Conservation (phyloP, 2,888 invertebrate genomes). For the Cacoxenus indagator region DNA sequence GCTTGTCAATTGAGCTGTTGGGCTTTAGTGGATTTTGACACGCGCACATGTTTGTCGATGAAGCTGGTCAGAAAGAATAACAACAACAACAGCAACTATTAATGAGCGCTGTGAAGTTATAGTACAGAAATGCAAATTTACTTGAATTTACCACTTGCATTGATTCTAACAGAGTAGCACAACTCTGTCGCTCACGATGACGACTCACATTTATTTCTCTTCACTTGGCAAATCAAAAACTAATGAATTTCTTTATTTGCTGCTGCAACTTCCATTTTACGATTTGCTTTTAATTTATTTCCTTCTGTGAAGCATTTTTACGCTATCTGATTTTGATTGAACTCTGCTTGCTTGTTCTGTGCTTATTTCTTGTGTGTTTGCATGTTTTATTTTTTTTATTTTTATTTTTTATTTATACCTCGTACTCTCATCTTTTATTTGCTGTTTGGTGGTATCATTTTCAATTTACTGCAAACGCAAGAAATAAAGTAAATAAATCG, state of each 20-base stretch:
- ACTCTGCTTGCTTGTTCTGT: not conserved
- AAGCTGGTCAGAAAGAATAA: no score
- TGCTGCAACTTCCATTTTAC: not conserved
- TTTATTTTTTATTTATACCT: constrained; percentile 12
- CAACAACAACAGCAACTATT: no score
- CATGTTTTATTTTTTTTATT: not conserved
- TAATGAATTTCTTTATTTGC: not conserved
- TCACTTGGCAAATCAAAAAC: not conserved
- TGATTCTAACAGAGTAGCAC: no score
- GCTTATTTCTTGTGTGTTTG: not conserved
- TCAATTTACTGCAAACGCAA: constrained; percentile 12
- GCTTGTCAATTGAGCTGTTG: no score
- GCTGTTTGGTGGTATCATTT: constrained; percentile 14
- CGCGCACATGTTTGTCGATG: no score
- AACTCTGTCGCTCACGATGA: no score
- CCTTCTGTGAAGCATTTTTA: not conserved
- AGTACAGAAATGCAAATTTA: no score
- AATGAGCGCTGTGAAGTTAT: no score
- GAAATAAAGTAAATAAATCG: constrained; percentile 17
- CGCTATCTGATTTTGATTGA: not conserved
- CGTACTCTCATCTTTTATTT: no score
- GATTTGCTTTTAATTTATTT: not conserved
- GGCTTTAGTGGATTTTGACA: no score
- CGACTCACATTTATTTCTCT: not conserved
- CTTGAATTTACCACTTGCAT: no score